Evolutionary conservation across 2,797 vertebrate species (phyloP), one percentile per base, ranked within the genome.

Genomic region (Hydrophis major): DNA sequence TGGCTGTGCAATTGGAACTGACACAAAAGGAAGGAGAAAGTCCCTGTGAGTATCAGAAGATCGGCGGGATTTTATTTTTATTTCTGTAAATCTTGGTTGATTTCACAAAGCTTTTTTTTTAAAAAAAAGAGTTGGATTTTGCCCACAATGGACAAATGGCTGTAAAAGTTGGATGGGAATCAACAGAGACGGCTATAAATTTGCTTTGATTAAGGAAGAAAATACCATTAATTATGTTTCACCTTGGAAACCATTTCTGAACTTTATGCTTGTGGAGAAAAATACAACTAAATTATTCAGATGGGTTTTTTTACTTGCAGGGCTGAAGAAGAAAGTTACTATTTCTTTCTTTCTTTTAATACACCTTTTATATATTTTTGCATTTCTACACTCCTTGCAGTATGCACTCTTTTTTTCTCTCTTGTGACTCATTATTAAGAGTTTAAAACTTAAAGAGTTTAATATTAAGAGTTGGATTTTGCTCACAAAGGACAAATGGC

Each of bases 1-100:
- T 97, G 98, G 97, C 98, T 97, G 98, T 99, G 96, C 83, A 99
- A 99, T 98, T 98, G 98, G 99, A 99, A 99, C 99, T 99, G 95
- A 42, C n/a, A 92, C 69, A 92, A 89, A 28, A 14, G 89, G 95
- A 55, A 25, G 90, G 60, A 11, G 32, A 93, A 16, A 14, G 74
- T 20, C 18, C 32, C 6, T 8, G 6, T 18, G 69, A 74, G 37
- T 8, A 22, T 32, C n/a, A 37, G n/a, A 7, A 7, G 14, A 74
- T 32, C 1, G 14, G 66, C 1, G n/a, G 5, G 59, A 0, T 60
- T 25, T 25, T 12, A 13, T 66, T 8, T 1, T 12, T 63, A 14
- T 37, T 37, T 37, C 7, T 7, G 18, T 42, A 78, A 20, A 78
- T 37, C 18, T 20, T 7, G 16, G 32, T 20, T 37, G n/a, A 37